phyloP scores from a whole-genome alignment of 1,140 invertebrate species.

The Zeugodacus cucurbitae region DNA sequence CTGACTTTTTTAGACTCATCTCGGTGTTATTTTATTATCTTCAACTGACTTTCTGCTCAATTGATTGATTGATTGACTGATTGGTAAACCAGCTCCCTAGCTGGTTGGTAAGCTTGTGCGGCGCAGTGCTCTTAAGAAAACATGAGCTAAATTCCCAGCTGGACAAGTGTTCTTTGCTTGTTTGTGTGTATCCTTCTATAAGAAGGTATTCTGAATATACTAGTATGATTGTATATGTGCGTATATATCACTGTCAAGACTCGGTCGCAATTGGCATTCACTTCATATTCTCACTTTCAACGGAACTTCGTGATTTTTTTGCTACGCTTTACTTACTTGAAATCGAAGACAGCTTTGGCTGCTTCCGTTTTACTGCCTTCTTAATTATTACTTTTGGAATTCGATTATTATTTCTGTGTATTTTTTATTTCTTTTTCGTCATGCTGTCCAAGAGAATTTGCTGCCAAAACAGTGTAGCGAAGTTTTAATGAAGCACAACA shows the following conservation, averaged over 20 bases:
- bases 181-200: neutral
- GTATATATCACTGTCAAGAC: neutral
- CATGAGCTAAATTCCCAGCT: neutral
- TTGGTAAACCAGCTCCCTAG: neutral
- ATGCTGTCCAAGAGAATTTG: neutral
- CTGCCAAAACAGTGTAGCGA: neutral
- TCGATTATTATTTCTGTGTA: neutral
- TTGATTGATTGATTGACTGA: conserved; percentile 22
- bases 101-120: neutral
- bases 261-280: neutral
- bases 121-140: neutral
- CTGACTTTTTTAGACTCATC: neutral
- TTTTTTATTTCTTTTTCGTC: neutral
- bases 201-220: too few species aligned
- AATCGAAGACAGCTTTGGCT: neutral
- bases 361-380: neutral
- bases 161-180: neutral
- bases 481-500: neutral
- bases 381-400: neutral
- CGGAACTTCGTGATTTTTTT: neutral
- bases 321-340: neutral
- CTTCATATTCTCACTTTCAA: neutral
- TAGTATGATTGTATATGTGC: neutral
- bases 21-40: neutral
- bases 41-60: conserved; percentile 3